A percentile compares a stretch with the other conserved stretches of the same genome.
Conservation (phyloP, 2,888 invertebrate species). For the Drosophila birchii region DNA sequence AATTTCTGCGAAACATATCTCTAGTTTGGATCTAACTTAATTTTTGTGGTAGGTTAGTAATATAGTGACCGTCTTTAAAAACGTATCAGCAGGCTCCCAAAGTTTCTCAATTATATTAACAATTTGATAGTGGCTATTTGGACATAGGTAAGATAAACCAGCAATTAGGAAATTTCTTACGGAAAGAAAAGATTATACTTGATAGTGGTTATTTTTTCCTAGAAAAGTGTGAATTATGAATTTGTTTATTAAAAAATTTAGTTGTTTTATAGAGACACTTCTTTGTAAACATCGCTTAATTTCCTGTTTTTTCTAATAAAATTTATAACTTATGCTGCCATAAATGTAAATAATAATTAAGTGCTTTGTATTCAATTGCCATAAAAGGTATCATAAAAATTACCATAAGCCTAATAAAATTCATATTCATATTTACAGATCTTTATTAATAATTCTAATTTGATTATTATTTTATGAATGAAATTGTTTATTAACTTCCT, state of each 20-base stretch:
- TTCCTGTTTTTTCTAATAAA: not conserved
- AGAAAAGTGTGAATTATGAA: not conserved
- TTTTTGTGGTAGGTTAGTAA: conserved; percentile 65
- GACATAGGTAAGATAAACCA: conserved; percentile 23
- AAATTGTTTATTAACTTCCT: not conserved
- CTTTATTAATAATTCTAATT: not conserved
- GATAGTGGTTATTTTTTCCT: not conserved
- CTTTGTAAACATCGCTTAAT: not conserved
- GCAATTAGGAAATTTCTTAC: not conserved
- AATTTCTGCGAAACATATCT: conserved; percentile 13
- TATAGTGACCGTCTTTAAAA: conserved; percentile 27
- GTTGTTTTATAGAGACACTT: not conserved
- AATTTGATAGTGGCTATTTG: conserved; percentile 20
- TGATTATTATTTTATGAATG: not conserved
- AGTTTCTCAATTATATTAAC: conserved; percentile 5
- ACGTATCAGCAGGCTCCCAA: conserved; percentile 8
- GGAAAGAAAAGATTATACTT: not conserved
- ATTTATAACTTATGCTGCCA: not conserved
- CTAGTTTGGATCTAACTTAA: conserved; percentile 32
- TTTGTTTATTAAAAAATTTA: not conserved
- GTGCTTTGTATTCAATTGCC: not conserved
- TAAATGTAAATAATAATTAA: not conserved
- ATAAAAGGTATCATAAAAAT: not conserved
- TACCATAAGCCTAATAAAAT: not conserved
- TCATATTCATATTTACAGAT: not conserved